Evolutionary conservation across 2,888 invertebrate genomes (phyloP), one percentile per base, ranked within the genome.

Genomic region (Scaeva pyrastri): DNA sequence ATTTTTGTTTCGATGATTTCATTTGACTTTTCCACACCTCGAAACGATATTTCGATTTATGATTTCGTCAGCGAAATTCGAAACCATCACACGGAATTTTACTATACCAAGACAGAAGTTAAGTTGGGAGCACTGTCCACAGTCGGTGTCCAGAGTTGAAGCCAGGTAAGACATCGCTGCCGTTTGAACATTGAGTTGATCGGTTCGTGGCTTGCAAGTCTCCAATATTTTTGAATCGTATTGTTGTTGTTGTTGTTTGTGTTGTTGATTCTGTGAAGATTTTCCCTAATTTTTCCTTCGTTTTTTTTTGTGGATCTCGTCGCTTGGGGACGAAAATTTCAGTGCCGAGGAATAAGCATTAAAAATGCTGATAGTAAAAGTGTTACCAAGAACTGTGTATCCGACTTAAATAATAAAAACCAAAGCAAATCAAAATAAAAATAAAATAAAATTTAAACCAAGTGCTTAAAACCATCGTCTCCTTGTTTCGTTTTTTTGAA

Each of bases 301-400:
- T 62, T 41, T 36, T 48, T 68, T 64, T 70, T 78, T 39, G 64
- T 41, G 73, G 50, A 50, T 74, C 50, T 66, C 43, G 39, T 78
- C 62, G 55, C 60, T 31, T 52, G 52, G 12, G 12, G n/a, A 3
- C 56, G 14, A 66, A 48, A 66, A 66, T 45, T 56, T 43, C 82
- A 83, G 83, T 83, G 31, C 82, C 14, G 21, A 43, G 50, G 39
- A 70, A 55, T 78, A 78, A 83, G 14, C 58, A 39, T 7, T 64
- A 75, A 89, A 88, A 74, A 86, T 86, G 88, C 81, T 83, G 87
- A 88, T 88, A 75, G 71, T 83, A 84, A 87, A 74, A 86, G 88
- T 88, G 82, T 73, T 81, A 64, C 75, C 80, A 74, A 88, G 85
- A 83, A 89, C 87, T 72, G 82, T 88, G 70, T 88, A 87, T 77